Percentiles rank a stretch among this genome's conserved stretches.
Evolutionary conservation across 2,113 vertebrate genomes (phyloP).

Genomic region (Bubo blakistoni): DNA sequence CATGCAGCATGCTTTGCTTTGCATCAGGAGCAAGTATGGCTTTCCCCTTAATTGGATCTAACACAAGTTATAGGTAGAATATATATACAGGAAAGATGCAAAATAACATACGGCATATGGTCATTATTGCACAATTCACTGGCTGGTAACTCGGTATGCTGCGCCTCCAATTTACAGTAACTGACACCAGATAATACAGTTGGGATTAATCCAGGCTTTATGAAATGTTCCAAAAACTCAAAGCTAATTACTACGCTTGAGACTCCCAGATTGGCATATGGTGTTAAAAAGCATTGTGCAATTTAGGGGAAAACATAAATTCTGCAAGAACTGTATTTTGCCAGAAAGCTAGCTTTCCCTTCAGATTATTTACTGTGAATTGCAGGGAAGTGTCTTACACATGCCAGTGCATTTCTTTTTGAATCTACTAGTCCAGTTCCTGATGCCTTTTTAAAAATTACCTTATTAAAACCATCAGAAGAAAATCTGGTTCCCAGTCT

Average conservation of each 20-base stretch:
- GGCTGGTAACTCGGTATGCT: neutral
- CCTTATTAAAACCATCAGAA: neutral
- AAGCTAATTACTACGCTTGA: constrained; percentile 10
- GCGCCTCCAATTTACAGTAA: neutral
- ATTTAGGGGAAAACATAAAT: constrained; percentile 5
- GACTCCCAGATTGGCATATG: constrained; percentile 23
- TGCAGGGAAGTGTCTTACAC: neutral
- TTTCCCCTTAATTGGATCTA: neutral
- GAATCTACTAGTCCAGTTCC: neutral
- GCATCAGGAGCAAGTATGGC: neutral
- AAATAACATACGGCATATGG: neutral
- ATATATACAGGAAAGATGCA: neutral
- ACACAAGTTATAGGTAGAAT: neutral
- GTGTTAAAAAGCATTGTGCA: constrained; percentile 15
- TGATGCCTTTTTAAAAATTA: neutral
- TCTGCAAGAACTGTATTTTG: neutral
- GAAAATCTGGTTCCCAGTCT: neutral
- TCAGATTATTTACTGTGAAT: neutral
- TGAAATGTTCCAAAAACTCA: constrained; percentile 38
- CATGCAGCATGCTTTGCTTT: neutral
- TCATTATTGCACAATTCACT: neutral
- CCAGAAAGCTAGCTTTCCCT: neutral
- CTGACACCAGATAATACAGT: constrained; percentile 46
- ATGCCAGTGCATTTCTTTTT: neutral
- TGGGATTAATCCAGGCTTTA: constrained; percentile 31